phyloP scores from a whole-genome alignment of 2,888 invertebrate species.

The Ceramica pisi region DNA sequence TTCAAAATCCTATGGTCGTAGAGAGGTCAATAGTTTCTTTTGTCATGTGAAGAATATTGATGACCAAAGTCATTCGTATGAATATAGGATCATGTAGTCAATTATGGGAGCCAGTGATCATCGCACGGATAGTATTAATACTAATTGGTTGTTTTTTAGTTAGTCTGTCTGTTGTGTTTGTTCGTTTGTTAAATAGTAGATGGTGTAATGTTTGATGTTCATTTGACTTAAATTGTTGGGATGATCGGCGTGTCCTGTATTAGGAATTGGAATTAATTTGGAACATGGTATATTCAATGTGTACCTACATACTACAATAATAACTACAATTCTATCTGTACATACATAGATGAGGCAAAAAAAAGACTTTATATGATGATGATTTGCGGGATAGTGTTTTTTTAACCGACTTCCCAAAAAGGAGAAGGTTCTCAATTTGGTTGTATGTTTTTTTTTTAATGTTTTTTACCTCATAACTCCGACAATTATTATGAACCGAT shows the following conservation, averaged over 20 bases:
- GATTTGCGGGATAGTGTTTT: too few relatives aligned
- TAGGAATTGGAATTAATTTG: constrained; percentile 11
- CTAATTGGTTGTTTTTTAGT: constrained; percentile 67
- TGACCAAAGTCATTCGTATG: constrained; percentile 76
- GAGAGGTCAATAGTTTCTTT: constrained; percentile 42
- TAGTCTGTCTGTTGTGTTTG: constrained; percentile 46
- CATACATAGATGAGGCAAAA: too few relatives aligned
- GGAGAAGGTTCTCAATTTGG: too few relatives aligned
- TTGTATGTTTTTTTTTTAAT: too few relatives aligned
- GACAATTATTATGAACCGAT: too few relatives aligned
- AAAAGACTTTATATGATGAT: too few relatives aligned
- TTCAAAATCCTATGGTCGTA: not conserved
- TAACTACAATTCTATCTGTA: too few relatives aligned
- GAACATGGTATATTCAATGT: not conserved
- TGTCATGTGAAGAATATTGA: constrained; percentile 66
- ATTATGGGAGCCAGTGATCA: constrained; percentile 75
- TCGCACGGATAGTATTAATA: constrained; percentile 73
- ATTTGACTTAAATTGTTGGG: constrained; percentile 41
- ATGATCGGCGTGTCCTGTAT: not conserved
- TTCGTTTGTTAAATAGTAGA: constrained; percentile 51
- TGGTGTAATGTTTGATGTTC: constrained; percentile 46
- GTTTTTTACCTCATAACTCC: too few relatives aligned
- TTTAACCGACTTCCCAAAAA: too few relatives aligned
- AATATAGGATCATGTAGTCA: constrained; percentile 76
- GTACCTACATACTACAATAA: too few relatives aligned